These are phyloP conservation scores for Eurypyga helias DNA, from an alignment of 2,113 vertebrate genomes.

Conservation along the genomic window DNA sequence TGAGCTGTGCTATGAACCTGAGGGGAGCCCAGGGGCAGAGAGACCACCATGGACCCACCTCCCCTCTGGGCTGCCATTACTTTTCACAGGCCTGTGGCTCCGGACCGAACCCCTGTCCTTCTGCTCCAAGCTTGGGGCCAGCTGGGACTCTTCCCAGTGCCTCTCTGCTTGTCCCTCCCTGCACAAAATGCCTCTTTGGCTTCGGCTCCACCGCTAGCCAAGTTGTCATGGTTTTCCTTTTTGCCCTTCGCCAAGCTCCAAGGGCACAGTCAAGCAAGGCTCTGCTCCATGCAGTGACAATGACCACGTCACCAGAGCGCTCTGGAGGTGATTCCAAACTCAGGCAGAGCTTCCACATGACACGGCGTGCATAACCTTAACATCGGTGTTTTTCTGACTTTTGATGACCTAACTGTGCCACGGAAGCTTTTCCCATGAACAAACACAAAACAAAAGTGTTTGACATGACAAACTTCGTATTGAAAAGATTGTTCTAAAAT, in stretches of 20 bases:
- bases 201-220: background rate
- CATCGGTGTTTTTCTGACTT: background rate
- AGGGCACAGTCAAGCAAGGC: fast-evolving
- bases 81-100: background rate
- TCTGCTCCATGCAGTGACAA: background rate
- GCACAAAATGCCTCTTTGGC: background rate
- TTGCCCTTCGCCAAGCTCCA: background rate
- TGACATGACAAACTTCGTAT: background rate
- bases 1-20: fast-evolving
- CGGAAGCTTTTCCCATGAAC: background rate
- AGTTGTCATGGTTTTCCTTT: background rate
- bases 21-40: background rate
- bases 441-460: background rate
- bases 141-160: background rate
- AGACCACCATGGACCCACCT: fast-evolving
- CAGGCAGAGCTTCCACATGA: background rate
- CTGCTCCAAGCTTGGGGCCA: fast-evolving
- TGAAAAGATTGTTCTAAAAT: background rate
- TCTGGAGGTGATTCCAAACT: background rate
- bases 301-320: fast-evolving
- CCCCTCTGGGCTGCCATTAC: background rate
- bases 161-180: background rate
- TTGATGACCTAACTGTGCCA: background rate
- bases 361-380: background rate
- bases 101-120: fast-evolving